Evolutionary conservation across 2,888 invertebrate species (phyloP), one percentile per base, ranked within the genome.

Genomic region (Eupeodes latifasciatus): DNA sequence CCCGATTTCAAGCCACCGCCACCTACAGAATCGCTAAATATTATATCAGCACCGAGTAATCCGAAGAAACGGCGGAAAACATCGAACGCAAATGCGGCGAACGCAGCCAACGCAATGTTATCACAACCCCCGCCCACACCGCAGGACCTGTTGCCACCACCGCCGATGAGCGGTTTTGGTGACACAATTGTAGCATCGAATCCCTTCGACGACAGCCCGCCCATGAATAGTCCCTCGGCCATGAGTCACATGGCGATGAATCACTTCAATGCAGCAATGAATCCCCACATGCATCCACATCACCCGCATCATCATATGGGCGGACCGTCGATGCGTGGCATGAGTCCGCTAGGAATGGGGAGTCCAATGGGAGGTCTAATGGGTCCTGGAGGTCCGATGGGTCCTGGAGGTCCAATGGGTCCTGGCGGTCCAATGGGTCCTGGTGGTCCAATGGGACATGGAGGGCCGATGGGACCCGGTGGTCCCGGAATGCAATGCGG

Each of bases 101-200:
- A 93, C 67, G 92, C 93, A 89, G 92, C 93, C 66, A 93, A 92
- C 90, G 94, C 94, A 86, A 94, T 95, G 91, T 96, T 96, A 90
- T 96, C 96, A 91, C 96, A 96, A 81, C 96, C 93, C 71, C 96
- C 96, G 82, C 96, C 96, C 83, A 96, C 95, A 91, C 96, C 96
- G 91, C 96, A 97, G 93, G 96, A 97, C 92, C 94, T 98, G 89
- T 91, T 93, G 75, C 95, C 98, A 91, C 98, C 98, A 62, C 98
- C 98, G 40, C 96, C 96, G 2, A 94, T 98, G 91, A 96, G 97
- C 64, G 98, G 98, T 90, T 98, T 97, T 94, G 98, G 98, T 53
- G 98, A 98, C 92, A 98, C 98, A 84, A 98, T 98, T 92, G 96
- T 98, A 87, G 98, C 98, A 81, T 98, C 98, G 89, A 98, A 98